A percentile compares a stretch with the other conserved stretches of the same genome.
These are phyloP conservation scores for Eunapius fragilis DNA, from an alignment of 37 sponge, comb jelly and placozoan species.

Conservation along the genomic window DNA sequence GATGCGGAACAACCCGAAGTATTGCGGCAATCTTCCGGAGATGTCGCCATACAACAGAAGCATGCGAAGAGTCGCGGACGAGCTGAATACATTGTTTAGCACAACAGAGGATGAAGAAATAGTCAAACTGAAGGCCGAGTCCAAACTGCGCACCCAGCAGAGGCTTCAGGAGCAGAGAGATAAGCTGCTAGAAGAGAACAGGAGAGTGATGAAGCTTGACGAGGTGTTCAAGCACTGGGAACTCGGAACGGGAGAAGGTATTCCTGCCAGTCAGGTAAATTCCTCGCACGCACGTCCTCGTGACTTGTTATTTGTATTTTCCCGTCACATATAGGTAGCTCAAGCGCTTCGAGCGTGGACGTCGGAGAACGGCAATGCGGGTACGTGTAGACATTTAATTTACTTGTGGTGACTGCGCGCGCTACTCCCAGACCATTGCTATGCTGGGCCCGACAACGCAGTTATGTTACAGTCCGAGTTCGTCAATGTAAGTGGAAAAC, in stretches of 20 bases:
- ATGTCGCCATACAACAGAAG: slow-evolving; percentile 74
- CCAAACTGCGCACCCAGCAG: slow-evolving; percentile 38
- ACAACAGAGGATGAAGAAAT: slow-evolving; percentile 57
- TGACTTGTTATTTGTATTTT: not conserved
- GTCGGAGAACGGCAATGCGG: not conserved
- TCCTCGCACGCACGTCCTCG: not conserved
- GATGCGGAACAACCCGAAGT: slow-evolving; percentile 96
- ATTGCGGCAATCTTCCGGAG: slow-evolving; percentile 60
- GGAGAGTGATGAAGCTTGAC: not conserved
- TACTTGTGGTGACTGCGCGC: not conserved
- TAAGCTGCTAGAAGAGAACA: not conserved
- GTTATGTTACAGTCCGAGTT: not conserved
- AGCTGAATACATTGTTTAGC: slow-evolving; percentile 48
- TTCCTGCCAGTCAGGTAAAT: slow-evolving; percentile 20
- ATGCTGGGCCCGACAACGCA: not conserved
- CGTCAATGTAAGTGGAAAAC: not conserved
- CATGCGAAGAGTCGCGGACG: slow-evolving; percentile 48
- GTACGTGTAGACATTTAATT: not conserved
- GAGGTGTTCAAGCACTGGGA: slow-evolving; percentile 55
- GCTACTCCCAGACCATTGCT: not conserved
- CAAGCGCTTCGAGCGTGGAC: slow-evolving; percentile 7
- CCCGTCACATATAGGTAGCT: slow-evolving; percentile 4
- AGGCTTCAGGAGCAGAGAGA: slow-evolving; percentile 39
- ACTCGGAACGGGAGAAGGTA: not conserved
- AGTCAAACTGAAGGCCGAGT: slow-evolving; percentile 47